Conservation (phyloP, 1,140 invertebrate species). For the Macrosteles quadrilineatus region DNA sequence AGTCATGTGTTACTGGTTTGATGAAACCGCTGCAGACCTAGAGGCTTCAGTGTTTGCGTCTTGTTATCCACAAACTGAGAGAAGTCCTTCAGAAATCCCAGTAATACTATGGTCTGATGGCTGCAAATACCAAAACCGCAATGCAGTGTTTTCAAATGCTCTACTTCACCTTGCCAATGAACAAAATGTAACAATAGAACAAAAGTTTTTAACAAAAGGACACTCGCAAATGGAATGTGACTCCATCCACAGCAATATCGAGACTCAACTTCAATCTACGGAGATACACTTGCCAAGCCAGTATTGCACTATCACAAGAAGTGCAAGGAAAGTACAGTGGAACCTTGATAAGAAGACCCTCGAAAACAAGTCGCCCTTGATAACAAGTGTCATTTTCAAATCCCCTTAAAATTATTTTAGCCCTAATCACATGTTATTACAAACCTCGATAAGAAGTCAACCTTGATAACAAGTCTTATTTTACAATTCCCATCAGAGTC, state of each 20-base stretch:
- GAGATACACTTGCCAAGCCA: constrained; percentile 40
- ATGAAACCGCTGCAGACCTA: constrained; percentile 39
- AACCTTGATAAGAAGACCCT: no score
- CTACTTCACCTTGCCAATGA: constrained; percentile 41
- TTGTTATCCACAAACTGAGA: no score
- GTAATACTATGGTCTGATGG: no score
- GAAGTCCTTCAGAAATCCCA: no score
- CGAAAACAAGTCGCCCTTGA: no score
- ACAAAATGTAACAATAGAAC: constrained; percentile 46
- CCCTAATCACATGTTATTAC: no score
- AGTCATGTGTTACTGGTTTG: background rate
- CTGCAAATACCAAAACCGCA: background rate
- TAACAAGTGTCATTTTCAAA: no score
- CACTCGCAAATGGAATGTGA: constrained; percentile 47
- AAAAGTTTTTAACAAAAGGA: constrained; percentile 50
- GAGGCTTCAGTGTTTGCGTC: constrained; percentile 31
- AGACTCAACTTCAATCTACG: constrained; percentile 37
- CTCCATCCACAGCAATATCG: background rate
- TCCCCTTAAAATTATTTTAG: no score
- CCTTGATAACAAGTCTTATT: no score
- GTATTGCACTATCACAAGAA: constrained; percentile 29
- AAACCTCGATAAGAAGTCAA: no score
- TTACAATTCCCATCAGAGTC: no score
- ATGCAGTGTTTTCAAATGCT: constrained; percentile 42
- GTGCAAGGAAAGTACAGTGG: no score